Percentiles rank a stretch among this genome's conserved stretches.
Conservation (phyloP, 2,113 vertebrate species). For the Hyaena hyaena region DNA sequence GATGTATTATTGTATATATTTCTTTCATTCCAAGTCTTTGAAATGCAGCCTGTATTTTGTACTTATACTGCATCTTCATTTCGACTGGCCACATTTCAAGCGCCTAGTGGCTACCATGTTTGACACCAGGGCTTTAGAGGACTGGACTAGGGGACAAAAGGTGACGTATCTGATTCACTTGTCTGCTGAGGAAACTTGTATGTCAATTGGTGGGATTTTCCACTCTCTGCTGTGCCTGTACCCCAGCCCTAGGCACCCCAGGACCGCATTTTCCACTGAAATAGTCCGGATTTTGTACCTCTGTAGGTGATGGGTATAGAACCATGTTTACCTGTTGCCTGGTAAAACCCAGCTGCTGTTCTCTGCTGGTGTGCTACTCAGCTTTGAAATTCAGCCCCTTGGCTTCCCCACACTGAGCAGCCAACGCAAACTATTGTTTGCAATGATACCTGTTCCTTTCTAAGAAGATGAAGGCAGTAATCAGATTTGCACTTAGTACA, state of each 20-base stretch:
- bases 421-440: conserved; percentile 67
- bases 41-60: neutral
- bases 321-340: neutral
- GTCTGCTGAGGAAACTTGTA: neutral
- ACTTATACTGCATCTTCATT: neutral
- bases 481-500: conserved; percentile 69
- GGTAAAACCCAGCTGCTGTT: conserved; percentile 16
- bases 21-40: neutral
- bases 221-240: neutral
- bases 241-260: neutral
- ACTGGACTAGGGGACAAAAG: neutral
- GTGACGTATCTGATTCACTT: neutral
- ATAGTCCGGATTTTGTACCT: neutral
- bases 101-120: neutral
- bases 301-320: neutral
- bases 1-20: neutral
- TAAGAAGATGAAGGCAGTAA: conserved; percentile 59
- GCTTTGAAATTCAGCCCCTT: conserved; percentile 53
- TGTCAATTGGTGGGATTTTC: neutral
- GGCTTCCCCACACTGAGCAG: conserved; percentile 46
- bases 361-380: neutral
- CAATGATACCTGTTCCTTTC: conserved; percentile 70
- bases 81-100: neutral
- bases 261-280: neutral
- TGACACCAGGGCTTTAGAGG: neutral